phyloP scores from a whole-genome alignment of 2,888 invertebrate genomes.

The Clivina fossor region DNA sequence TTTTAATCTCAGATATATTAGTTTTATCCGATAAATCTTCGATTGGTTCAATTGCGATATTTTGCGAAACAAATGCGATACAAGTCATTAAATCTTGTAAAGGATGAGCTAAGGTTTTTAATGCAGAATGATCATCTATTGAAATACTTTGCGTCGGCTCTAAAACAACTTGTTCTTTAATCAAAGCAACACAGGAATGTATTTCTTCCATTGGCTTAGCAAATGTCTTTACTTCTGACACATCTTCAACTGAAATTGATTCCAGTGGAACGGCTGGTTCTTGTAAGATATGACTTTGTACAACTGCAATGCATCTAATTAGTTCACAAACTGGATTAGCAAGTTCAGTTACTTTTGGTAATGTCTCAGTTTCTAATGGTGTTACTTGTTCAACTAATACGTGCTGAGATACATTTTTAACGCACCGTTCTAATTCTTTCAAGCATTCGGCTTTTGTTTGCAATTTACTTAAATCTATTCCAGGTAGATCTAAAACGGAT shows the following conservation, averaged over 20 bases:
- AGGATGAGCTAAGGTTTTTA: constrained; percentile 60
- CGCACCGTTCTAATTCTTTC: constrained; percentile 45
- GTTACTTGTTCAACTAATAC: constrained; percentile 19
- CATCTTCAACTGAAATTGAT: constrained; percentile 18
- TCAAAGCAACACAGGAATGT: constrained; percentile 54
- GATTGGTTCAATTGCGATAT: constrained; percentile 39
- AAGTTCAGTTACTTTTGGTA: constrained; percentile 43
- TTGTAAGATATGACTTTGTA: constrained; percentile 48
- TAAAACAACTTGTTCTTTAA: constrained; percentile 55
- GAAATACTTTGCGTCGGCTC: constrained; percentile 60
- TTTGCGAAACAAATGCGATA: constrained; percentile 46
- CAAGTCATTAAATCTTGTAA: constrained; percentile 50
- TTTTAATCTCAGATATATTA: constrained; percentile 47
- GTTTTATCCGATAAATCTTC: constrained; percentile 38
- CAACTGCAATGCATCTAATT: constrained; percentile 50
- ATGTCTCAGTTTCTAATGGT: not conserved
- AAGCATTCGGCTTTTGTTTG: constrained; percentile 44
- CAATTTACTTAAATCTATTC: constrained; percentile 40
- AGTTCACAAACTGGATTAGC: constrained; percentile 52
- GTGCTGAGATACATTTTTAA: constrained; percentile 44
- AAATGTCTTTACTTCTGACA: constrained; percentile 29
- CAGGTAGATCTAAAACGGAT: constrained; percentile 13
- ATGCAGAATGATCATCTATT: constrained; percentile 60
- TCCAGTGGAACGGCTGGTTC: constrained; percentile 44
- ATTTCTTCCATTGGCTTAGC: constrained; percentile 42